Base-by-base conservation (phyloP, 2,113 vertebrate genomes). In the Tetraodon nigroviridis region DNA sequence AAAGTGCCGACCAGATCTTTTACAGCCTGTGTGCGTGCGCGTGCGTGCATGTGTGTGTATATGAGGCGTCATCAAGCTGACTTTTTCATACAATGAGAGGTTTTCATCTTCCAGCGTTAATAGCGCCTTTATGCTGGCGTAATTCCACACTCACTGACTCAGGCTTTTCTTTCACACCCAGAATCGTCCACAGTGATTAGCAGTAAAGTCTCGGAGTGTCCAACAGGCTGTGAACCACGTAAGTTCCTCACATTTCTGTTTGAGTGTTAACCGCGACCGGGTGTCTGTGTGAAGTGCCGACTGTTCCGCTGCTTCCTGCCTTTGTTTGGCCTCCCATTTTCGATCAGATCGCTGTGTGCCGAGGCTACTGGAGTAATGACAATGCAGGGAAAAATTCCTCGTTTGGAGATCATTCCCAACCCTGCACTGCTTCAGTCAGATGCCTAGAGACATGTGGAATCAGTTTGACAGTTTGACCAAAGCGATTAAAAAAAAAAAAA, bases 41-140 rank as follows among this genome's bases (percentile, higher is more conserved):
- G 67, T 58, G 32, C 66, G 50, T 72, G 29, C 55, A 7, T 14
- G 20, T 6, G 0, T 90, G 67, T 60, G 32, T 66, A 42, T 72
- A n/a, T 55, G 13, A 10, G 69, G 56, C 59, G 41, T 52, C 42
- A 64, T 60, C 78, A 69, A 81, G 64, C 54, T 61, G 57, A 82
- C 73, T 76, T 83, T 84, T 81, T 82, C 76, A 21, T 72, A 47
- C 83, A 88, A 76, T 76, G 77, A 76, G 60, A 51, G 17, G 68
- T 78, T 82, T 82, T 84, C 73, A 82, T 69, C 73, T 42, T 61
- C 50, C 32, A 32, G 49, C 67, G 64, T 60, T 67, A 76, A 84
- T 55, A 20, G 62, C 37, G 18, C 15, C 20, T 37, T 24, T 63
- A 42, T 76, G 40, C 40, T 66, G 29, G 19, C 0, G 13, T 50